Evolutionary conservation across 2,797 vertebrate genomes (phyloP).

Genomic region (Tapirus indicus): DNA sequence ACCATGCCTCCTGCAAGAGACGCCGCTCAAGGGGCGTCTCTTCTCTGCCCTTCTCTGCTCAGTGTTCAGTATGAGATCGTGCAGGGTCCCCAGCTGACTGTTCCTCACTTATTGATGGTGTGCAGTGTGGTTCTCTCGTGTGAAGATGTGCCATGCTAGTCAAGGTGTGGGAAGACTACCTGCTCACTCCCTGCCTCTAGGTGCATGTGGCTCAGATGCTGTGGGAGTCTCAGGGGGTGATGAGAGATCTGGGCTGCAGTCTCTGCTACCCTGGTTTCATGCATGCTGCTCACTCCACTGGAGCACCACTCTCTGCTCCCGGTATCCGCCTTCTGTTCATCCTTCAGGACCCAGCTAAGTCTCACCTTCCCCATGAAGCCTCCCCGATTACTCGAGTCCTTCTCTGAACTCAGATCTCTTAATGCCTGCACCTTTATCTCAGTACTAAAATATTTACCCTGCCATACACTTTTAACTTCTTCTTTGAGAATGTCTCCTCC

Average conservation of each 20-base stretch:
- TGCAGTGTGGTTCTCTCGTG: not conserved
- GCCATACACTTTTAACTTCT: not conserved
- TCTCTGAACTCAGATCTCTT: not conserved
- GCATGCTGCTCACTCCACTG: not conserved
- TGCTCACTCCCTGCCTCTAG: not conserved
- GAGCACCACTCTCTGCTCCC: not conserved
- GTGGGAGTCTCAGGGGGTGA: not conserved
- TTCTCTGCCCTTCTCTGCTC: not conserved
- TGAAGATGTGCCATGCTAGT: not conserved
- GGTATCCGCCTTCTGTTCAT: not conserved
- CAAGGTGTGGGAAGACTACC: not conserved
- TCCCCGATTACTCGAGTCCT: not conserved
- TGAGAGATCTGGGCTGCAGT: not conserved
- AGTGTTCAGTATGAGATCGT: not conserved
- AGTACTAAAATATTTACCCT: not conserved
- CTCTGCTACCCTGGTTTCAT: not conserved
- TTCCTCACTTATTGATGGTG: not conserved
- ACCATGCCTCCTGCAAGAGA: not conserved
- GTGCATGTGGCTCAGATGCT: not conserved
- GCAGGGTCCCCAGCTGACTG: not conserved
- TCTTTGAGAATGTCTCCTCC: not conserved
- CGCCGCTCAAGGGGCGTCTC: no score
- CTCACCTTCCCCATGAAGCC: not conserved
- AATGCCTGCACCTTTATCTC: not conserved
- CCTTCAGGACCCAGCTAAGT: not conserved